Evolutionary conservation across 2,888 invertebrate species (phyloP).

Genomic region (Netelia inedita): DNA sequence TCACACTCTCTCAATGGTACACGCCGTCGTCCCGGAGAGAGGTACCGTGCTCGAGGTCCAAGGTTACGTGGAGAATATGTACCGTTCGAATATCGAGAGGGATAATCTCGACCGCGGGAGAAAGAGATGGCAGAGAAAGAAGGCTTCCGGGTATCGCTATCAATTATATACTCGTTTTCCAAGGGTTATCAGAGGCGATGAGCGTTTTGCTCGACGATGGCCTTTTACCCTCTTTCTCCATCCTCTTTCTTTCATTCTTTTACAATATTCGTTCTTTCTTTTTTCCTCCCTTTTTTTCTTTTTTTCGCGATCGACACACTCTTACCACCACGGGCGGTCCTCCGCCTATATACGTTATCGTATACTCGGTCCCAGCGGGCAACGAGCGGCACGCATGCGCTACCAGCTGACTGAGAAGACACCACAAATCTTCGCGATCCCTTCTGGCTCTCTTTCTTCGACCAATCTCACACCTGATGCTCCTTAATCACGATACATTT

Average conservation of each 20-base stretch:
- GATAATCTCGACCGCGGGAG: constrained; percentile 61
- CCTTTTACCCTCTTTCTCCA: constrained; percentile 23
- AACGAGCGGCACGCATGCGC: not conserved
- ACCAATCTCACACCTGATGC: constrained; percentile 33
- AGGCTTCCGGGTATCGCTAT: constrained; percentile 67
- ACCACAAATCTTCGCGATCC: constrained; percentile 19
- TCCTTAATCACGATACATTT: not conserved
- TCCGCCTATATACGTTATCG: constrained; percentile 21
- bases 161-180: constrained; percentile 61
- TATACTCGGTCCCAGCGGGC: constrained; percentile 1
- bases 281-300: not conserved
- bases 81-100: constrained; percentile 67
- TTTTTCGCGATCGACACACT: constrained; percentile 18
- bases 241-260: constrained; percentile 20
- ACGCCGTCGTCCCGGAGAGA: constrained; percentile 29
- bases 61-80: constrained; percentile 66
- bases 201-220: constrained; percentile 62
- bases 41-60: constrained; percentile 64
- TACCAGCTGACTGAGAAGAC: constrained; percentile 27
- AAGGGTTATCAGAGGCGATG: constrained; percentile 64
- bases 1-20: constrained; percentile 46
- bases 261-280: not conserved
- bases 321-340: constrained; percentile 36
- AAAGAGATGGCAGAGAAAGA: not conserved
- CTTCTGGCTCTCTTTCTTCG: constrained; percentile 9